phyloP scores from a whole-genome alignment of 2,113 vertebrate genomes.

The Bufo gargarizans region DNA sequence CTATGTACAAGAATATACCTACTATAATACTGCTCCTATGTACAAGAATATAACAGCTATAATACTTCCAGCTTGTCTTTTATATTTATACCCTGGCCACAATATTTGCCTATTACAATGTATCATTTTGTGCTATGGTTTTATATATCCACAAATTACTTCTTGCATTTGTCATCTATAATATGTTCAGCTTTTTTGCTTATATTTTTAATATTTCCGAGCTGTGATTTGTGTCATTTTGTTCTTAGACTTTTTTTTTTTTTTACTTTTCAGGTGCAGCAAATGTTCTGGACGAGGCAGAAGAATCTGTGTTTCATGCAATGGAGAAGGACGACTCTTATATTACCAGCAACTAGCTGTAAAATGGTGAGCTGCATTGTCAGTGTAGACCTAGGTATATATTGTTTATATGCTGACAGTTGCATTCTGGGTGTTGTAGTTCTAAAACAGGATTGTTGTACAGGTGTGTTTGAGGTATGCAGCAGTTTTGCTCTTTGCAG shows the following conservation, averaged over 20 bases:
- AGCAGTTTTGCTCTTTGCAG: background rate
- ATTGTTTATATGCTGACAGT: no score
- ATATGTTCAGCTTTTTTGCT: no score
- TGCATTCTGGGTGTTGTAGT: no score
- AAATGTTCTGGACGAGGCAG: slow-evolving; percentile 28
- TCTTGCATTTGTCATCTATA: no score
- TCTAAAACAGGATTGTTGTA: no score
- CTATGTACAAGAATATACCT: background rate
- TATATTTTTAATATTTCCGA: no score
- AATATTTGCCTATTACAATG: no score
- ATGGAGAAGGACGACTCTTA: background rate
- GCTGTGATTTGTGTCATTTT: background rate
- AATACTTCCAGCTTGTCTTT: background rate
- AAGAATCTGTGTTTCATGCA: background rate
- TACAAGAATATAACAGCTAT: slow-evolving; percentile 4
- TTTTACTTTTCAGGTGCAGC: slow-evolving; percentile 6
- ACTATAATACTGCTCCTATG: background rate
- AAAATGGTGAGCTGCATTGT: background rate
- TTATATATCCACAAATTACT: no score
- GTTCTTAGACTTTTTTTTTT: background rate
- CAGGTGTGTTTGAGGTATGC: background rate
- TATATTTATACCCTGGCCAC: no score
- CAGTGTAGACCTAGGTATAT: no score
- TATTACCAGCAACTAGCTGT: background rate
- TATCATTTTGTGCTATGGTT: no score